Evolutionary conservation across 2,888 invertebrate species (phyloP).

Genomic region (Limnephilus rhombicus): DNA sequence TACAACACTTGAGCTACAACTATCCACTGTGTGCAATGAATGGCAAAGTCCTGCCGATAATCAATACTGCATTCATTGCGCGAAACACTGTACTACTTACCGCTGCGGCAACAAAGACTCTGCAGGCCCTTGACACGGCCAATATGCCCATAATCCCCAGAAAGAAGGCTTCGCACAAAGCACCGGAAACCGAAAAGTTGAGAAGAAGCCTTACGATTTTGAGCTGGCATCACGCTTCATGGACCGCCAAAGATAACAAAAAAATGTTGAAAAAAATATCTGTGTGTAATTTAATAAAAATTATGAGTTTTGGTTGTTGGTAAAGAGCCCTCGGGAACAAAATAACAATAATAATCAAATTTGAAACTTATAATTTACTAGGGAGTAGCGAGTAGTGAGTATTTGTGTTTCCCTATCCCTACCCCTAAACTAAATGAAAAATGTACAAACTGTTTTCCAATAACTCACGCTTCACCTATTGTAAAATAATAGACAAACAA

Average conservation of each 20-base stretch:
- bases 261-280: constrained; percentile 25
- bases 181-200: constrained; percentile 51
- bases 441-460: too few species aligned
- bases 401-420: too few species aligned
- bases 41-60: constrained; percentile 36
- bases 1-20: constrained; percentile 48
- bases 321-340: too few species aligned
- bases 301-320: background rate
- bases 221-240: constrained; percentile 53
- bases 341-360: too few species aligned
- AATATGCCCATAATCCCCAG: constrained; percentile 40
- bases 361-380: too few species aligned
- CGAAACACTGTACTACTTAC: constrained; percentile 19
- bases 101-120: constrained; percentile 37
- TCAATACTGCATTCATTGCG: constrained; percentile 37
- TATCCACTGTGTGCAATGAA: constrained; percentile 5
- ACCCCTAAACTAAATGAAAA: too few species aligned
- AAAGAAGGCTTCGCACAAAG: constrained; percentile 47
- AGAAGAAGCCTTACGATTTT: constrained; percentile 25
- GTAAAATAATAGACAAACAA: too few species aligned
- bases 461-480: too few species aligned
- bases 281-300: background rate
- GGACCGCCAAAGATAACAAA: constrained; percentile 29
- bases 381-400: too few species aligned
- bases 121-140: constrained; percentile 50